Base-by-base conservation (phyloP, 92 coral and sea anemone genomes). In the Bergia sp. region DNA sequence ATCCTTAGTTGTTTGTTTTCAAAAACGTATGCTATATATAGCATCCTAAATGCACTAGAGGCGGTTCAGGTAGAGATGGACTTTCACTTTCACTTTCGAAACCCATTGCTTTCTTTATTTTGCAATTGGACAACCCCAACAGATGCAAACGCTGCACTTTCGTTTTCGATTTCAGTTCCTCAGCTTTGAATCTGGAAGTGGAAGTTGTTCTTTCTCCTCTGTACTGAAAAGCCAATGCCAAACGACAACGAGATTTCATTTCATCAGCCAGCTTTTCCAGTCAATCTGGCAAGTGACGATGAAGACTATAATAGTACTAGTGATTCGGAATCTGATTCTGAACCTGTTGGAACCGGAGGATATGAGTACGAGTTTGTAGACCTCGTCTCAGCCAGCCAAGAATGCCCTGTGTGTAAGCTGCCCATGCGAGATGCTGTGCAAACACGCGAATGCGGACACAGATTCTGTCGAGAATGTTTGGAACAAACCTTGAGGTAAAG, bases 341-440 rank as follows among this genome's bases (percentile, higher is more conserved):
- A 61, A 12, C 20, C 69, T 18, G 69, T 7, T 0, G 50, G 55
- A 7, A 37, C 49, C 2, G 73, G 85, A 37, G 85, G 85, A 0
- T 80, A 80, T 16, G 72, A 80, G 1, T 80, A 80, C 47, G 85
- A 80, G 73, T 80, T 80, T 21, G 43, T 80, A 37, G 73, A 80
- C 1, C 37, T 40, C 11, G 85, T 80, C 18, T 36, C 61, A 10
- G 71, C 85, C 18, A 80, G 85, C 43, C 85, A 80, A 80, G 73
- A 80, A 55, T 80, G 85, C 29, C 85, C 85, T 50, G 85, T 80
- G 13, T 80, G 85, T 15, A 80, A 80, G 20, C 72, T 80, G 15
- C 85, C 85, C 5, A 80, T 80, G 85, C 72, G 73, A 55, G 72
- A 80, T 21, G 85, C 85, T 53, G 85, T 80, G 41, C 85, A 80